A percentile compares a stretch with the other conserved stretches of the same genome.
These are phyloP conservation scores for Lymantria dispar DNA, from an alignment of 2,888 invertebrate species.

Conservation along the genomic window DNA sequence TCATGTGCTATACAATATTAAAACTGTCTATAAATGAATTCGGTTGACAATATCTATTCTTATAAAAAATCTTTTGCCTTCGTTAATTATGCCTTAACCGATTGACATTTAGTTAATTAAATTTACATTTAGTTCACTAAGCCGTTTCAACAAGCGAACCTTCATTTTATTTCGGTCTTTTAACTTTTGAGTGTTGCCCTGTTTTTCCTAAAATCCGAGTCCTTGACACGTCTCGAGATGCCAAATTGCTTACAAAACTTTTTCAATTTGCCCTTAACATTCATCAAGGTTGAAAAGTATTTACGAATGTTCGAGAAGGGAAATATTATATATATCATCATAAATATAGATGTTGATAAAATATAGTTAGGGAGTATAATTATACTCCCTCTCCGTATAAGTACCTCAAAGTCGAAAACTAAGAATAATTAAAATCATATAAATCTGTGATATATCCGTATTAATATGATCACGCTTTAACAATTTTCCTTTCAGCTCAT, in stretches of 20 bases:
- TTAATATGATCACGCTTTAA: too few species aligned
- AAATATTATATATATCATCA: neutral
- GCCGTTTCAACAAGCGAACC: conserved; percentile 14
- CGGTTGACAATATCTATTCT: too few species aligned
- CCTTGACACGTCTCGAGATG: conserved; percentile 16
- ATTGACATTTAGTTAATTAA: neutral
- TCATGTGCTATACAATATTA: too few species aligned
- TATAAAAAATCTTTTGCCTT: neutral
- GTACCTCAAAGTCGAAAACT: too few species aligned
- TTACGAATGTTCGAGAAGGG: neutral
- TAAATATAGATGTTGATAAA: too few species aligned
- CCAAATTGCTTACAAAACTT: conserved; percentile 22
- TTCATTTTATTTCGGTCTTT: conserved; percentile 12
- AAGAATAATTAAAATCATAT: too few species aligned
- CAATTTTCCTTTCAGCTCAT: too few species aligned
- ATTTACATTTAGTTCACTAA: conserved; percentile 10
- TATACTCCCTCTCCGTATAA: too few species aligned
- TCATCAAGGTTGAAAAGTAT: neutral
- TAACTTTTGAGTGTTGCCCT: conserved; percentile 8
- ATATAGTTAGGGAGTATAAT: too few species aligned
- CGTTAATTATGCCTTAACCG: neutral
- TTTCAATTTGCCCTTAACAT: conserved; percentile 14
- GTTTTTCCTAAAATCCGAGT: conserved; percentile 9
- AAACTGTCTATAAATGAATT: too few species aligned
- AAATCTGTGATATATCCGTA: too few species aligned